Base-by-base conservation (phyloP, 92 coral and sea anemone genomes). In the Meandrina meandrites region DNA sequence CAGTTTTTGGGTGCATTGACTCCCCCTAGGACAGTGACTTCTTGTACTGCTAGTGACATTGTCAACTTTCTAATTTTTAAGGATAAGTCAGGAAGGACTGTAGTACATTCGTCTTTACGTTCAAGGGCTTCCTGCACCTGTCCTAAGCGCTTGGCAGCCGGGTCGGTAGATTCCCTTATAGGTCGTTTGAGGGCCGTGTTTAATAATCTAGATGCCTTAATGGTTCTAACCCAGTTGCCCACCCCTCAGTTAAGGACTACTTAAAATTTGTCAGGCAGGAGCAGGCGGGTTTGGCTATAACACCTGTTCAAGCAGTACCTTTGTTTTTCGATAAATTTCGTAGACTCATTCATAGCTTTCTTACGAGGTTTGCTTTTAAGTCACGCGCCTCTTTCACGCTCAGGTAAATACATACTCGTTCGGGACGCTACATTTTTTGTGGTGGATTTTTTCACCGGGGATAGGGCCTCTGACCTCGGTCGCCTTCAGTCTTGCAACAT, bases 181-280 rank as follows among this genome's bases (percentile, higher is more conserved):
- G 90, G 79, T 53, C 56, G 88, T 34, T 71, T 90, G 64, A 81
- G 95, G 24, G 89, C 91, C 35, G 82, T 92, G 24, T 90, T 92
- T 30, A 83, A 72, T 70, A 60, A 69, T 8, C 57, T 54, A 28
- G 95, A 21, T 88, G 93, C 48, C 30, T 74, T 28, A 71, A 58
- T 56, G 86, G 85, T 22, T 88, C 90, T 66, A 89, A 79, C 76
- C 92, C 89, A 42, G 76, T 51, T 34, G 53, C 75, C 47, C 89
- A 85, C 75, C 87, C 89, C 24, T 72, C 72, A 15, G 78, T 91
- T 17, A 75, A 78, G 18, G 32, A 90, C 35, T 90, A 90, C 48
- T 60, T 89, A 32, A 79, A 82, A 36, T 87, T 85, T 81, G 42
- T 87, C 15, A 37, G 89, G 11, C 70, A 56, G 30, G 88, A 75